Evolutionary conservation across 2,888 invertebrate genomes (phyloP), one percentile per base, ranked within the genome.

Genomic region (Acrobasis consociella): DNA sequence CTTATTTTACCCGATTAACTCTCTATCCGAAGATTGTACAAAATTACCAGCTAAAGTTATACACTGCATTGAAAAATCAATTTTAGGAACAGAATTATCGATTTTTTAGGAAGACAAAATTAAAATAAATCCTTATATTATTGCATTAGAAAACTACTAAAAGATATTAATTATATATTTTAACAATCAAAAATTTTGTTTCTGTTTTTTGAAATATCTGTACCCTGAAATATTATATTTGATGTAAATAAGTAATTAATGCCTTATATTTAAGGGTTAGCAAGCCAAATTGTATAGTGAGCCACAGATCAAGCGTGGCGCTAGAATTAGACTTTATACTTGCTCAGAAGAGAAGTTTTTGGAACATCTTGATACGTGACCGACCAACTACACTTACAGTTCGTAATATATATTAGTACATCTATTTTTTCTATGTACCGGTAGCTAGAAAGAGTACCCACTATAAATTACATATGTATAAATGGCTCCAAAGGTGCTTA

Each of bases 201-300:
- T 51, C 5, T 17, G 11, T 51, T 51, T 51, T 22, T 52, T 22
- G 10, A 51, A 22, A 22, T 11, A 22, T 11, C 2, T 13, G 1
- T 2, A 51, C 51, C 52, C n/a, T 37, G 11, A 52, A 52, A 52
- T 52, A 22, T 51, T 17, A n/a, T 52, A 52, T 52, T n/a, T 5
- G 51, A 52, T 51, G 9, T 51, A 51, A 2, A 51, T 51, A 52
- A 52, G 52, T 52, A 52, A 52, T 52, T 52, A 11, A n/a, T 52
- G 52, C 52, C 52, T 52, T 13, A 52, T 31, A 9, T 49, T 10
- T 15, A 22, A 17, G 51, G 17, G 10, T 22, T 22, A 17, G 9
- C 22, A 31, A 31, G 5, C 31, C 31, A 31, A 31, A 31, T 31
- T 31, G 31, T 31, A 7, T 1, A 7, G 31, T 31, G 31, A 7